These are phyloP conservation scores for Mesorhabditis sp. DNA, from an alignment of 2,888 invertebrate species.

Conservation along the genomic window DNA sequence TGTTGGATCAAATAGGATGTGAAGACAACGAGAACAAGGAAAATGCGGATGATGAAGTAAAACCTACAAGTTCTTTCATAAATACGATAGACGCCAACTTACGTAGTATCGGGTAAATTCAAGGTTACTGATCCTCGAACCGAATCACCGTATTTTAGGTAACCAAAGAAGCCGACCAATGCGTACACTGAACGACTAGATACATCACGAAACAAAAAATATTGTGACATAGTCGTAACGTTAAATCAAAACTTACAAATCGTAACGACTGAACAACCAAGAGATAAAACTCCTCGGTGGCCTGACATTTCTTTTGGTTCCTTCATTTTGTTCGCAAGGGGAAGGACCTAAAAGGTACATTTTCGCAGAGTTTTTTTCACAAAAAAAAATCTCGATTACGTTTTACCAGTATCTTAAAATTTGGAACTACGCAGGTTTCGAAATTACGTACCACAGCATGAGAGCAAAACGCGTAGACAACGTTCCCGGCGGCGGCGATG, in stretches of 20 bases:
- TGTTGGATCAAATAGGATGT: neutral
- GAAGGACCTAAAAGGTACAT: neutral
- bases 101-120: conserved; percentile 1
- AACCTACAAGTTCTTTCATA: neutral
- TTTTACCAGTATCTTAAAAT: too few relatives aligned
- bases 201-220: neutral
- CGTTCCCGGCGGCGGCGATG: conserved; percentile 2
- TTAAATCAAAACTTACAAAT: neutral
- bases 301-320: neutral
- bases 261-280: neutral
- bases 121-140: neutral
- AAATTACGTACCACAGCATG: neutral
- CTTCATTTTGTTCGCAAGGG: neutral
- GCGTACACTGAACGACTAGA: neutral
- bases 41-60: neutral
- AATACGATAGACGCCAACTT: neutral
- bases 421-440: too few relatives aligned
- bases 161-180: neutral
- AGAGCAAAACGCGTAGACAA: neutral
- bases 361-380: neutral
- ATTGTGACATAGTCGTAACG: too few relatives aligned
- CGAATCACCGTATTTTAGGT: neutral
- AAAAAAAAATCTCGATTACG: neutral
- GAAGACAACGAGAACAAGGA: conserved; percentile 1
- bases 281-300: neutral